Evolutionary conservation across 1,140 invertebrate species (phyloP).

Genomic region (Neomicropteryx cornuta): DNA sequence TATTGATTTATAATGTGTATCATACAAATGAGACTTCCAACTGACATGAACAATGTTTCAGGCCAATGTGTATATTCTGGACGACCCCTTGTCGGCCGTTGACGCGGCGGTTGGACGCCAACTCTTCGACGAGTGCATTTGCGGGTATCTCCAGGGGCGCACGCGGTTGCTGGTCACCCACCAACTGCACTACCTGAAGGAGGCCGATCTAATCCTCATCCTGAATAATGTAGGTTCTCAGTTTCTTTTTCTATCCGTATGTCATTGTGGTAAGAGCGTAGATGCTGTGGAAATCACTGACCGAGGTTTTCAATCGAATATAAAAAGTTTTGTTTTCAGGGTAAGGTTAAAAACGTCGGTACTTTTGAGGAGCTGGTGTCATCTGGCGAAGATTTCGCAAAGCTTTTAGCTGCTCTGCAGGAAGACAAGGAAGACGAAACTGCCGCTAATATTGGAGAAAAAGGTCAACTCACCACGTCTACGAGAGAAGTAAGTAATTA

Average conservation of each 20-base stretch:
- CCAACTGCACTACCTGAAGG: slow-evolving; percentile 70
- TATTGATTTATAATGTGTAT: too few species aligned
- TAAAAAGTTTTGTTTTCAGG: too few species aligned
- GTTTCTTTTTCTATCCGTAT: too few species aligned
- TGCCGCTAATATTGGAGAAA: slow-evolving; percentile 24
- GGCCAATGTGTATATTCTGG: slow-evolving; percentile 67
- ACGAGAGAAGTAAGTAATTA: slow-evolving; percentile 19
- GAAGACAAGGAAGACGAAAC: slow-evolving; percentile 27
- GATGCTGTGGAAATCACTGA: too few species aligned
- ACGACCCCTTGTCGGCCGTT: slow-evolving; percentile 75
- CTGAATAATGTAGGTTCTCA: slow-evolving; percentile 54
- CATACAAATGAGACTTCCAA: too few species aligned
- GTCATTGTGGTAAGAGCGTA: too few species aligned
- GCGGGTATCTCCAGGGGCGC: slow-evolving; percentile 56
- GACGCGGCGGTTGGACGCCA: slow-evolving; percentile 72
- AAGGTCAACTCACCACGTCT: too few species aligned
- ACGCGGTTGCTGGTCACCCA: slow-evolving; percentile 77
- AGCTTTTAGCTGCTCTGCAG: slow-evolving; percentile 39
- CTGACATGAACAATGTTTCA: too few species aligned
- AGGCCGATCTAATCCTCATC: slow-evolving; percentile 64
- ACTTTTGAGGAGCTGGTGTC: slow-evolving; percentile 43
- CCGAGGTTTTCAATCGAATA: too few species aligned
- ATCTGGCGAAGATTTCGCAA: slow-evolving; percentile 53
- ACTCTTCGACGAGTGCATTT: slow-evolving; percentile 64
- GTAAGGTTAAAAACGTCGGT: slow-evolving; percentile 31